Conservation (phyloP, 2,797 vertebrate species). For the Lagocephalus sceleratus region DNA sequence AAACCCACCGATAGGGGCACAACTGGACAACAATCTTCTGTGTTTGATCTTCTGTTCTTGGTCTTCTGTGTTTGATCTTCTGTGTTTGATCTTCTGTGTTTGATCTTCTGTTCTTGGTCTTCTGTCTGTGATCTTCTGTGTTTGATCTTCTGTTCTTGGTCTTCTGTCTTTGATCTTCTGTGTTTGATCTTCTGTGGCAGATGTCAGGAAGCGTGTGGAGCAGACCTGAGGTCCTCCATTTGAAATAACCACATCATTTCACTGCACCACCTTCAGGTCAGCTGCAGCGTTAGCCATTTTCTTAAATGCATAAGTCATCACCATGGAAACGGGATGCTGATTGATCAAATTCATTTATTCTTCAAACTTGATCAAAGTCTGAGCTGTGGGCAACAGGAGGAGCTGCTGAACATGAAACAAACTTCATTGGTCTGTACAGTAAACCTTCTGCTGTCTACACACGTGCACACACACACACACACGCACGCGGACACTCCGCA, state of each 20-base stretch:
- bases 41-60: too few species aligned
- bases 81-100: too few species aligned
- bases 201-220: too few species aligned
- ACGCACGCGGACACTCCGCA: constrained; percentile 29
- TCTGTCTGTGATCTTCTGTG: too few species aligned
- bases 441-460: constrained; percentile 9
- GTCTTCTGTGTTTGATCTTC: too few species aligned
- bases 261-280: constrained; percentile 90
- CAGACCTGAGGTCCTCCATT: background rate
- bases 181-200: too few species aligned
- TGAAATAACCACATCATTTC: constrained; percentile 54
- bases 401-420: constrained; percentile 78
- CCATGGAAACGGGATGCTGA: constrained; percentile 93
- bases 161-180: too few species aligned
- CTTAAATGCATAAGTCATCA: constrained; percentile 89
- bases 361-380: constrained; percentile 82
- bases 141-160: too few species aligned
- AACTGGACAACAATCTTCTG: too few species aligned
- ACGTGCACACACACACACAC: constrained; percentile 31
- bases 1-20: too few species aligned
- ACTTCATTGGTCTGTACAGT: constrained; percentile 1
- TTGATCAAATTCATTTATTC: constrained; percentile 78
- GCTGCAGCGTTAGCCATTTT: constrained; percentile 77
- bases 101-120: too few species aligned
- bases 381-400: constrained; percentile 71